Base-by-base conservation (phyloP, 2,888 invertebrate genomes). In the Limnephilus rhombicus region DNA sequence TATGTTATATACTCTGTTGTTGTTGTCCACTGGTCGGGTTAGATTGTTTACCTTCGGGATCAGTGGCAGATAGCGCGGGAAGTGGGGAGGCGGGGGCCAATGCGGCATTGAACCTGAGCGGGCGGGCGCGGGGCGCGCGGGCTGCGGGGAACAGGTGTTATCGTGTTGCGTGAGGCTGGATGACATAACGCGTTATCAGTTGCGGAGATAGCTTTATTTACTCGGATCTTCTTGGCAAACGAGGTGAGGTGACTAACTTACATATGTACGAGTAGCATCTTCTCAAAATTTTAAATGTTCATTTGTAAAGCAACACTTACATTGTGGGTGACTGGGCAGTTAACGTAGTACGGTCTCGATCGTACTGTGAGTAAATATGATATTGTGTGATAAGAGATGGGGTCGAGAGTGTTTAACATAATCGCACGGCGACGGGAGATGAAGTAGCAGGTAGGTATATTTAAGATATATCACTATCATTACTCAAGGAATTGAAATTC, bases 161-260 rank as follows among this genome's bases (percentile, higher is more conserved):
- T 82, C 82, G 15, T 31, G 4, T 34, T 82, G 34, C 82, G 18
- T 82, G 34, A 82, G 29, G 34, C 34, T 82, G 49, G 86, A 41
- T 86, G 86, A 86, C 86, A 86, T 86, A 86, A 86, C 49, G 13
- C 18, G 2, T 49, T 86, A 86, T 86, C 86, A 24, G 86, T 37
- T 37, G 37, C 34, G 37, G 86, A 86, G 86, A 86, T 86, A 86
- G n/a, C 49, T 53, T 11, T 86, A 49, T 86, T 86, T 86, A 49
- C 53, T 49, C 45, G 45, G 86, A 86, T 86, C 53, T 49, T 31
- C 82, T 82, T 31, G 15, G 82, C 34, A 82, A 34, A 82, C 34
- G 29, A n/a, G 53, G 86, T 41, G 86, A 24, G 45, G 49, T 49
- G 86, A 86, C 86, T 45, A 86, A 41, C 41, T 82, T 31, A 82